Conservation (phyloP, 2,113 vertebrate genomes). For the Euleptes europaea region DNA sequence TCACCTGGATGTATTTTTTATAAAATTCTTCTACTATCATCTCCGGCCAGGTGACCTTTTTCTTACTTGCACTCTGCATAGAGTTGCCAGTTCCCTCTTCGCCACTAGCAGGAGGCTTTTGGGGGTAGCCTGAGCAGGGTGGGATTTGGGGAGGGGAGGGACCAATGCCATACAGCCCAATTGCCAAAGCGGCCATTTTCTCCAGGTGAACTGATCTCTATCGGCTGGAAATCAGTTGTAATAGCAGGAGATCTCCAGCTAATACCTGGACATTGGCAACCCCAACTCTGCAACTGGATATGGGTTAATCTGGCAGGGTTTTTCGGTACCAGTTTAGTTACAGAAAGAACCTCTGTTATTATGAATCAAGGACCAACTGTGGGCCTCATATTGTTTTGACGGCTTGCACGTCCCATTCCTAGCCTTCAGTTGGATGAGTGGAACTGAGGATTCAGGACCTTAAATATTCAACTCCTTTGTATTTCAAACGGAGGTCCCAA, state of each 20-base stretch:
- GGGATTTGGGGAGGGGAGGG: too few species aligned
- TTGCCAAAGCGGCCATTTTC: too few species aligned
- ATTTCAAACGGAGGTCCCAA: background rate
- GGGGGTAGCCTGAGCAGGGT: too few species aligned
- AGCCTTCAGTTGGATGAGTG: background rate
- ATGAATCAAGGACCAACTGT: background rate
- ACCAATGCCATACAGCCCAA: too few species aligned
- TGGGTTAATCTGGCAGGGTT: background rate
- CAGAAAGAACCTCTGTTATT: background rate
- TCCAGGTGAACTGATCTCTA: too few species aligned
- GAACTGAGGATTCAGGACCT: background rate
- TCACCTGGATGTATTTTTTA: background rate
- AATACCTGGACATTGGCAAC: too few species aligned
- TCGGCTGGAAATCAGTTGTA: too few species aligned
- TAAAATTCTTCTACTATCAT: background rate
- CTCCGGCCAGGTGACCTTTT: background rate
- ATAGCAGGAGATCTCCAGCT: too few species aligned
- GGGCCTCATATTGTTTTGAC: background rate
- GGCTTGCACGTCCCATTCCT: background rate
- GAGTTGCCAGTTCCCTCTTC: too few species aligned
- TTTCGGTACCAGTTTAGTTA: background rate
- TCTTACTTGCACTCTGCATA: background rate
- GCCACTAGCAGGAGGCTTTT: too few species aligned
- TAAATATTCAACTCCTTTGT: background rate
- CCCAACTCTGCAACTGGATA: background rate